phyloP scores from a whole-genome alignment of 2,888 invertebrate species.

The Halocaridina rubra region DNA sequence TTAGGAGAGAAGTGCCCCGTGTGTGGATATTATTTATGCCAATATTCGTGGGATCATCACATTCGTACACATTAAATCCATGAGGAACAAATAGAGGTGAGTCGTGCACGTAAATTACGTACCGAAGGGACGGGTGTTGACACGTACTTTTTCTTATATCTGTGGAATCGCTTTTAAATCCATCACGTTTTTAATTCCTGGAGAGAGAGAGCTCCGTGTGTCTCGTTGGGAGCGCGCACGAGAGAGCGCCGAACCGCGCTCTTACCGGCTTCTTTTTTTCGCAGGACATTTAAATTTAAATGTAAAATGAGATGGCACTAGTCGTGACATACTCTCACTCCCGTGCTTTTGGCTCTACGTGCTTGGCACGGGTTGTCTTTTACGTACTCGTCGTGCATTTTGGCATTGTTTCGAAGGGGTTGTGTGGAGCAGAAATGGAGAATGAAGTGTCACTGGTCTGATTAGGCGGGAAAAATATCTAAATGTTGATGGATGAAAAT shows the following conservation, averaged over 20 bases:
- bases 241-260: no score
- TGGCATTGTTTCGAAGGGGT: not conserved
- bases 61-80: constrained; percentile 17
- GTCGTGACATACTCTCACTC: not conserved
- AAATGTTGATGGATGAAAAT: no score
- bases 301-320: not conserved
- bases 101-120: not conserved
- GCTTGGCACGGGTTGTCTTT: no score
- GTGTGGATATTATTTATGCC: constrained; percentile 45
- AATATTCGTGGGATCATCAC: constrained; percentile 25
- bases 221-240: not conserved
- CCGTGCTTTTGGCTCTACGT: not conserved
- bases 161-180: not conserved
- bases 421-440: no score
- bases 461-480: constrained; percentile 35
- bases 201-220: no score
- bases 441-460: not conserved
- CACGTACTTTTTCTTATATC: constrained; percentile 8
- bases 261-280: constrained; percentile 26
- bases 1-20: constrained; percentile 47
- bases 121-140: not conserved
- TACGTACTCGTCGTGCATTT: no score
- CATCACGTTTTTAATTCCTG: constrained; percentile 14
- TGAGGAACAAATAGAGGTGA: constrained; percentile 53
- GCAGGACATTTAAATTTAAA: constrained; percentile 29